Evolutionary conservation across 2,797 vertebrate genomes (phyloP), one percentile per base, ranked within the genome.

Genomic region (Malurus leucopterus): DNA sequence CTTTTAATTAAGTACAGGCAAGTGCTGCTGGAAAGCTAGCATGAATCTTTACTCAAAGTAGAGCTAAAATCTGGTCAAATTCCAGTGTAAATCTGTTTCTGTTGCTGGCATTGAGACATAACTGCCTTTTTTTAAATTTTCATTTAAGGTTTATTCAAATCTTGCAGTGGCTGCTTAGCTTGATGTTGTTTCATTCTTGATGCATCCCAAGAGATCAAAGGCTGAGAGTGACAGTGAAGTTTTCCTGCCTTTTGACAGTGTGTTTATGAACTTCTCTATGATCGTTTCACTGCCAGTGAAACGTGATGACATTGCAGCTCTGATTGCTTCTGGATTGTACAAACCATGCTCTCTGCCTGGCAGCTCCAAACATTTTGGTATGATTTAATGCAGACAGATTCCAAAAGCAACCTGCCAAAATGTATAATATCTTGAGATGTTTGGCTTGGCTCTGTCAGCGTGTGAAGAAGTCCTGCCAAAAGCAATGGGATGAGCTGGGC

Each of bases 381-480:
- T 49, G 24, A 82, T 55, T 83, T 78, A 62, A 53, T 78, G 58
- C 54, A 87, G 51, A 63, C 32, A 80, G 81, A 38, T 89, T 95
- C 54, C 38, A 80, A 88, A 83, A 69, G 29, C 34, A 85, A 10
- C 27, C 40, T 87, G 65, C 72, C 75, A 92, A 77, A 91, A 70
- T 21, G 6, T 9, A 1, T 50, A 46, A 41, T 51, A 59, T 53
- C 44, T 65, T 57, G 51, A 72, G 46, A 70, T 87, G 61, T 57
- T 85, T 51, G 84, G 47, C 59, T 81, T 87, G 88, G 62, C 59
- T 69, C 54, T 92, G 36, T 84, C 36, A 61, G 21, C 5, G 2
- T 64, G 34, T 81, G 78, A 67, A 78, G 59, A 36, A 62, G 38
- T 46, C 38, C n/a, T 92, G 86, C 78, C 84, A 90, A 92, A 87